A percentile compares a stretch with the other conserved stretches of the same genome.
Conservation (phyloP, 2,797 vertebrate genomes). For the Dermochelys coriacea region DNA sequence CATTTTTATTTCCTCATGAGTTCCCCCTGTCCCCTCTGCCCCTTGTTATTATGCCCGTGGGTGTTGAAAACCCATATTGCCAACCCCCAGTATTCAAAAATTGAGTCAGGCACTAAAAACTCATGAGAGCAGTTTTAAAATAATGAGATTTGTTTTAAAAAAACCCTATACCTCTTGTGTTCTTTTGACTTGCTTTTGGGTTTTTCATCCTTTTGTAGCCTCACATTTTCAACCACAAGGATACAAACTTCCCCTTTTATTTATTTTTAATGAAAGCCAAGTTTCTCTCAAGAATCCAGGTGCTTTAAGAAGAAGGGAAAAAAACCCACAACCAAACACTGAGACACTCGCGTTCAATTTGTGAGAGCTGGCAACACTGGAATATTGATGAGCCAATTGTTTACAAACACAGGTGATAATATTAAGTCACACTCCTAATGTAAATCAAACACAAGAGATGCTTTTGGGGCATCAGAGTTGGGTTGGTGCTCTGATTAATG, state of each 20-base stretch:
- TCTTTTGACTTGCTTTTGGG: background rate
- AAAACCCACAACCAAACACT: background rate
- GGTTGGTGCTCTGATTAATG: fast-evolving
- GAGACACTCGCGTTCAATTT: background rate
- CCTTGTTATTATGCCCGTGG: background rate
- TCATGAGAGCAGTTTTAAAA: background rate
- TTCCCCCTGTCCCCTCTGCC: background rate
- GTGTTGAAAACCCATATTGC: background rate
- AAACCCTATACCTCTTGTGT: fast-evolving
- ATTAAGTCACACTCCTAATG: background rate
- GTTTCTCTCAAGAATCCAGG: background rate
- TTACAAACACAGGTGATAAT: fast-evolving
- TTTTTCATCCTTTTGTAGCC: background rate
- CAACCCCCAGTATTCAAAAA: background rate
- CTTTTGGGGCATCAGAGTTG: background rate
- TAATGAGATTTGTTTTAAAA: background rate
- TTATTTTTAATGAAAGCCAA: background rate
- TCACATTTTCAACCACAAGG: background rate
- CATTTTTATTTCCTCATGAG: background rate
- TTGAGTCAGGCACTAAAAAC: background rate
- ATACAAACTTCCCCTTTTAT: background rate
- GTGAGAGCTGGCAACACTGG: background rate
- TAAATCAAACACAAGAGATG: background rate
- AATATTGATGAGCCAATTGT: background rate
- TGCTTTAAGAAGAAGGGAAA: background rate